phyloP scores from a whole-genome alignment of 2,113 vertebrate species.

The Aix galericulata region DNA sequence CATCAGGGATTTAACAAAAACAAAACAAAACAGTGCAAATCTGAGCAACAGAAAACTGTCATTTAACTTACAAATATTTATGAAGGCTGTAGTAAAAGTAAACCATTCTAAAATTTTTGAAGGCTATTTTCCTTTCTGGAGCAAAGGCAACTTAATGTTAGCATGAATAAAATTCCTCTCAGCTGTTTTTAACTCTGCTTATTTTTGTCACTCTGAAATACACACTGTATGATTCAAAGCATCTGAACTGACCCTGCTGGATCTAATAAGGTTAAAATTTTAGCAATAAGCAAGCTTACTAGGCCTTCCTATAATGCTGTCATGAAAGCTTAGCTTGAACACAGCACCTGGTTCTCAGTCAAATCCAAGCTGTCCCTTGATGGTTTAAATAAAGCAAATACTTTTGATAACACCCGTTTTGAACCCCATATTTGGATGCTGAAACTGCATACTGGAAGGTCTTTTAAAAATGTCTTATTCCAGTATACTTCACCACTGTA shows the following conservation, averaged over 20 bases:
- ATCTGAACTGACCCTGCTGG: neutral
- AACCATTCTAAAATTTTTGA: neutral
- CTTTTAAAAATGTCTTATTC: neutral
- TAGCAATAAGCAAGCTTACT: neutral
- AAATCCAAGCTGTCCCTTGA: neutral
- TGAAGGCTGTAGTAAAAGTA: neutral
- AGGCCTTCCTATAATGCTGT: neutral
- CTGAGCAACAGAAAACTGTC: neutral
- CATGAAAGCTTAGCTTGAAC: neutral
- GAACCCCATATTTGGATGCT: neutral
- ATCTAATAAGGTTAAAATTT: neutral
- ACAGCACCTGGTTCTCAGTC: neutral
- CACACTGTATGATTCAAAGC: neutral
- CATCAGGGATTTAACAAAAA: neutral
- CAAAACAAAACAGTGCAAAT: neutral
- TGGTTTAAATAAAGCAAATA: neutral
- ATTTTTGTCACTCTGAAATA: neutral
- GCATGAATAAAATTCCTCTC: neutral
- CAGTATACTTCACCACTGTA: neutral
- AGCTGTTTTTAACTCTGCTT: neutral
- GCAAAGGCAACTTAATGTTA: neutral
- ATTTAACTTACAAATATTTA: slow-evolving; percentile 8
- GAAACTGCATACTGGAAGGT: neutral
- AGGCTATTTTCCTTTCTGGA: neutral
- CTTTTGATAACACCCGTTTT: neutral